Base-by-base conservation (phyloP, 2,888 invertebrate species). In the Steinernema carpocapsae region DNA sequence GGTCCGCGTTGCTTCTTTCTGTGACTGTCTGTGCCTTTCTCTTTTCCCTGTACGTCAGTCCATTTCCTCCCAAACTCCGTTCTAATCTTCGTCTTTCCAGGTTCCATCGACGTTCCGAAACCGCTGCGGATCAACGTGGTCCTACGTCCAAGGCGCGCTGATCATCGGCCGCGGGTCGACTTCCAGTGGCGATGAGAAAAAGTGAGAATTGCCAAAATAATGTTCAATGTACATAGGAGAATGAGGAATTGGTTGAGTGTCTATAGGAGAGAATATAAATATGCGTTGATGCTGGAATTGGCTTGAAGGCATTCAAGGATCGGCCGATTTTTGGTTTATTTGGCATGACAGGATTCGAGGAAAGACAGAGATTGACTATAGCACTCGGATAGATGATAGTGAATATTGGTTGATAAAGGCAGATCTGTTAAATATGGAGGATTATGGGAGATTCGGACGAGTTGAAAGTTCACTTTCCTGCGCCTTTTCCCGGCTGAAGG, bases 121-220 rank as follows among this genome's bases (percentile, higher is more conserved):
- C 17, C 64, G 64, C 64, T 64, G 64, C 32, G 64, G 64, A 29
- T 64, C 64, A 29, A 64, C 64, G 64, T 64, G 64, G 64, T 22
- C 22, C 29, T 64, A 64, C 19, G 64, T 64, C 17, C 64, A 64
- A 32, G 64, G 64, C 64, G 64, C 26, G 32, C 32, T 64, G 26
- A 64, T 64, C 32, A 64, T 64, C 64, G 64, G 64, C 64, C 29
- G 64, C 24, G 29, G 37, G 14, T 17, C 32, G 64, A 32, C 64
- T 29, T 26, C 64, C 17, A 48, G n/a, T 4, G 19, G 48, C 3
- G n/a, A n/a, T 14, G n/a, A 48, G 48, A 64, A 32, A 32, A 64
- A 29, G 64, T 64, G 64, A 64, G 14, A 7, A 29, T 12, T 37
- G 24, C 37, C 37, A 37, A 10, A 37, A 6, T 37, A 2, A 24